Evolutionary conservation across 2,797 vertebrate genomes (phyloP).

Genomic region (Gambelia wislizenii): DNA sequence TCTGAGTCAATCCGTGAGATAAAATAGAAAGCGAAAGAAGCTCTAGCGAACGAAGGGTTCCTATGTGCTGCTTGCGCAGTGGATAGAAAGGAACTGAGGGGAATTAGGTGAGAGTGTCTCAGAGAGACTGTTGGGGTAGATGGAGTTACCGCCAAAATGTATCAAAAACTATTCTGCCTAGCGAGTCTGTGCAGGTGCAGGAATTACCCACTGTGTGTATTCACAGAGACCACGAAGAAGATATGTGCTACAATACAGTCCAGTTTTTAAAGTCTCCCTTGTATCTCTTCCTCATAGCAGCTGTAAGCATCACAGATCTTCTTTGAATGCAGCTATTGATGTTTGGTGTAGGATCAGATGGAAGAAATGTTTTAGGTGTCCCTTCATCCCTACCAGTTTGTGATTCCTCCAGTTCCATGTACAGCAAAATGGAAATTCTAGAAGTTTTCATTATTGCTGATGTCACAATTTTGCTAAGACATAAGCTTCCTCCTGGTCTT

Average conservation of each 20-base stretch:
- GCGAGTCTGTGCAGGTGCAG: no score
- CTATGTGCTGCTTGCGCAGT: no score
- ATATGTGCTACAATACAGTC: neutral
- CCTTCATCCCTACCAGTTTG: neutral
- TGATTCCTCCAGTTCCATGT: neutral
- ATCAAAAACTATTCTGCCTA: no score
- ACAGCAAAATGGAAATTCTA: neutral
- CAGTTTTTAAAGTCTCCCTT: neutral
- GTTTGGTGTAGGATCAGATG: neutral
- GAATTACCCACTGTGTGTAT: no score
- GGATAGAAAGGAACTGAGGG: no score
- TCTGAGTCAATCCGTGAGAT: no score
- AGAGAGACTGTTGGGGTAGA: no score
- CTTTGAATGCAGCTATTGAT: neutral
- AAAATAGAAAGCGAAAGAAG: no score
- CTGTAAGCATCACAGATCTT: neutral
- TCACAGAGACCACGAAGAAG: no score
- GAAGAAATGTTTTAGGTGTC: neutral
- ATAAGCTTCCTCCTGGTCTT: neutral
- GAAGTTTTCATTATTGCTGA: neutral
- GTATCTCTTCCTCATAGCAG: neutral
- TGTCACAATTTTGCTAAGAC: neutral
- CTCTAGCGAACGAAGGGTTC: no score
- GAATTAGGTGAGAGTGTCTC: no score
- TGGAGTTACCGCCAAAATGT: no score